Evolutionary conservation across 2,797 vertebrate species (phyloP).

Genomic region (Girardinus metallicus): DNA sequence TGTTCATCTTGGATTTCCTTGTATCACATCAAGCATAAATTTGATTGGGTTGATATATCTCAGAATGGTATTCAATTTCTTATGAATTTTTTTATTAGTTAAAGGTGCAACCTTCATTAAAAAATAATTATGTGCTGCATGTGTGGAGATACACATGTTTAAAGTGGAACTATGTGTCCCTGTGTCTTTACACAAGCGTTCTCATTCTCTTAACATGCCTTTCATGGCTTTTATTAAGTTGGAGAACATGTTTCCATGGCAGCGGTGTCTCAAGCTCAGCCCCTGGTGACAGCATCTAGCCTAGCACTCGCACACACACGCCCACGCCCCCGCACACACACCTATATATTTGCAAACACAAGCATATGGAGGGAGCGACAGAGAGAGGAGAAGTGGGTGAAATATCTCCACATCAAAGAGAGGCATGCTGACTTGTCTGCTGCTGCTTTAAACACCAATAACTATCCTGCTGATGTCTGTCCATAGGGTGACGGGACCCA

Average conservation of each 20-base stretch:
- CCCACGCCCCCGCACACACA: constrained; percentile 10
- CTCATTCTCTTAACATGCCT: constrained; percentile 69
- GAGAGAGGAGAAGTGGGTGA: constrained; percentile 42
- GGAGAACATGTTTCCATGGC: constrained; percentile 76
- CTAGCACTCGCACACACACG: constrained; percentile 1
- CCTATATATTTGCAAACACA: constrained; percentile 10
- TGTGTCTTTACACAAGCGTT: constrained; percentile 56
- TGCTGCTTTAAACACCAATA: constrained; percentile 64
- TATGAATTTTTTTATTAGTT: background rate
- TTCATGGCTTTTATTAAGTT: constrained; percentile 75
- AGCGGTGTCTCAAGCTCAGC: constrained; percentile 71
- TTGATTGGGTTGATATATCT: background rate
- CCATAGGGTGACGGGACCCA: constrained; percentile 26
- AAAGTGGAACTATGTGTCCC: constrained; percentile 31
- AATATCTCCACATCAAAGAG: constrained; percentile 73
- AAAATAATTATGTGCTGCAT: background rate
- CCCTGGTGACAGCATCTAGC: constrained; percentile 61
- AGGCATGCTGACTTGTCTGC: constrained; percentile 55
- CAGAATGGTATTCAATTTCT: background rate
- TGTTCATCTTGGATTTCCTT: background rate
- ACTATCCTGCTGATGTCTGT: constrained; percentile 57
- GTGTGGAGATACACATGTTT: constrained; percentile 12
- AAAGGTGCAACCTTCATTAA: background rate
- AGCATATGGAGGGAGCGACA: background rate
- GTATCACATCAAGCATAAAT: background rate